phyloP scores from a whole-genome alignment of 2,797 vertebrate genomes.

The Micrastur ruficollis region DNA sequence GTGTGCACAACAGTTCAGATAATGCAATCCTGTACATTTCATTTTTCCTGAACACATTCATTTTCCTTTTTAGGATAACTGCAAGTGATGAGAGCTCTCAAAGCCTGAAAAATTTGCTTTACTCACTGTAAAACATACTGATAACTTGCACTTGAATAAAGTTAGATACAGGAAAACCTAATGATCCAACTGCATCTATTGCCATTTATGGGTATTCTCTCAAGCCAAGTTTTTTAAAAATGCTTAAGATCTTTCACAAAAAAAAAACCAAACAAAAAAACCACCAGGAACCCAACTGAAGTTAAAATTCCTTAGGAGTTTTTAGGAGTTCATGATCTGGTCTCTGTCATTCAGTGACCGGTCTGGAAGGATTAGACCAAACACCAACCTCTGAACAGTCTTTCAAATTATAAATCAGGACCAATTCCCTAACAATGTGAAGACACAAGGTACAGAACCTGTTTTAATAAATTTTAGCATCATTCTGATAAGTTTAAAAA shows the following conservation, averaged over 20 bases:
- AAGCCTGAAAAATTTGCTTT: neutral
- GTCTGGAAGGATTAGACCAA: neutral
- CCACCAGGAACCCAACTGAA: neutral
- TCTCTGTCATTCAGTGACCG: neutral
- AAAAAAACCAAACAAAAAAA: too few relatives aligned
- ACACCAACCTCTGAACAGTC: neutral
- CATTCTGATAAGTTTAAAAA: neutral
- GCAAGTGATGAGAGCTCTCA: neutral
- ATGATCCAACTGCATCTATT: neutral
- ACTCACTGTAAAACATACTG: neutral
- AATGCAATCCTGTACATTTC: too few relatives aligned
- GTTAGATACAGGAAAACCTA: neutral
- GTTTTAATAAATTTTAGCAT: neutral
- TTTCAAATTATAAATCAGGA: neutral
- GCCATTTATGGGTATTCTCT: neutral
- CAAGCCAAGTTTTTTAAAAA: neutral
- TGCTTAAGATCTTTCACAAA: neutral
- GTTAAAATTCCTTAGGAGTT: neutral
- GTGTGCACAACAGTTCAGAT: neutral
- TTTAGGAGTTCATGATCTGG: neutral
- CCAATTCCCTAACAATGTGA: neutral
- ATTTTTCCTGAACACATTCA: neutral
- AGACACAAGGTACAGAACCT: neutral
- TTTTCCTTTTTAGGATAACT: neutral
- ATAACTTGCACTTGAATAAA: neutral